These are phyloP conservation scores for Bubo scandiacus DNA, from an alignment of 2,113 vertebrate species.

Conservation along the genomic window DNA sequence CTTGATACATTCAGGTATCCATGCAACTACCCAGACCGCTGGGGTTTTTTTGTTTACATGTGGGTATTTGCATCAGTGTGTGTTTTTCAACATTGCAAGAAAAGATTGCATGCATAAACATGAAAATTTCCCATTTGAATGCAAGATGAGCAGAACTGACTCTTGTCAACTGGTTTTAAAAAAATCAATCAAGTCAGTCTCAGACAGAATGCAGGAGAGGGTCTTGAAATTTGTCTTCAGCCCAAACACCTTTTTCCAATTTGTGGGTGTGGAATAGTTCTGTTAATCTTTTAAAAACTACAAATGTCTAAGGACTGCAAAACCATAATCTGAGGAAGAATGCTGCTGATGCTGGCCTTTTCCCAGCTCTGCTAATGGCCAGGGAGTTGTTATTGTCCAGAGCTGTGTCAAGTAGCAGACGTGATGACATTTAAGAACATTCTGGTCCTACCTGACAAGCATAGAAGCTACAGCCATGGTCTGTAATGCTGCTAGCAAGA, in stretches of 20 bases:
- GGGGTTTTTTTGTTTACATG: not conserved
- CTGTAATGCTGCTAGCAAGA: not conserved
- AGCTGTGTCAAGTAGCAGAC: not conserved
- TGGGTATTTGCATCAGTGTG: rapidly evolving
- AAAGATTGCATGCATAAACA: not conserved
- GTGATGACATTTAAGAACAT: not conserved
- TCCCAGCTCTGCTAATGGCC: not conserved
- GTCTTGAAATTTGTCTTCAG: not conserved
- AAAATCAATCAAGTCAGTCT: not conserved
- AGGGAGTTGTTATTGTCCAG: not conserved
- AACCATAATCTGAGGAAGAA: not conserved
- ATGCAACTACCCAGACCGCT: rapidly evolving
- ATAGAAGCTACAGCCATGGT: not conserved
- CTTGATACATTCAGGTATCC: not conserved
- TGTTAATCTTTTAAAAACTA: not conserved
- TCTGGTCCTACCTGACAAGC: not conserved
- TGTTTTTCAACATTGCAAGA: not conserved
- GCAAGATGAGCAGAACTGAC: not conserved
- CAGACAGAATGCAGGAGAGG: not conserved
- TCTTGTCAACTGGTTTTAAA: not conserved
- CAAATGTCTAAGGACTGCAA: not conserved
- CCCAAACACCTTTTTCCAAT: not conserved
- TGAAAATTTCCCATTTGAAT: not conserved
- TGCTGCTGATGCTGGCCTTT: not conserved
- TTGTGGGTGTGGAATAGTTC: not conserved